Evolutionary conservation across 2,797 vertebrate genomes (phyloP).

Genomic region (Eurystomus glaucurus): DNA sequence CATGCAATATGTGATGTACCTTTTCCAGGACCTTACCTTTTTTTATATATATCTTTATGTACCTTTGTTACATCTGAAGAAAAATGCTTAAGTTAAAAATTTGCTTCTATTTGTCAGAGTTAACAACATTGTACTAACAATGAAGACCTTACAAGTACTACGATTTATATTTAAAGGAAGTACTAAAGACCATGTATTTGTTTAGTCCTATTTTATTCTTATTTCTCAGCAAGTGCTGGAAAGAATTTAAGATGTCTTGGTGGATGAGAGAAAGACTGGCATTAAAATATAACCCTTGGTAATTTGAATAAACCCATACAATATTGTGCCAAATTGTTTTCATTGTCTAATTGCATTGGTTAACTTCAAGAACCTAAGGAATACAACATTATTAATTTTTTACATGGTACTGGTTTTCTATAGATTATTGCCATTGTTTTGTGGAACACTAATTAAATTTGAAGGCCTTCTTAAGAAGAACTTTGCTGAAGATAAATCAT

Average conservation of each 20-base stretch:
- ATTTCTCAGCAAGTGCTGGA: neutral
- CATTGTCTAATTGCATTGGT: neutral
- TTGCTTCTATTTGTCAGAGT: neutral
- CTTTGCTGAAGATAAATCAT: neutral
- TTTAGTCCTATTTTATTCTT: neutral
- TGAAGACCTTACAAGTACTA: neutral
- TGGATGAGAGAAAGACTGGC: neutral
- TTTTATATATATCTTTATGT: neutral
- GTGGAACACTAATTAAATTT: neutral
- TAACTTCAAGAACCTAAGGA: neutral
- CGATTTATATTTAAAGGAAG: neutral
- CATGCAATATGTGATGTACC: fast-evolving
- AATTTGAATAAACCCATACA: neutral
- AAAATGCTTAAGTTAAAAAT: neutral
- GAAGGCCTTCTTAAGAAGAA: neutral
- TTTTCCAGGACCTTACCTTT: neutral
- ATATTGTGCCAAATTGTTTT: neutral
- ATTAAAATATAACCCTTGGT: neutral
- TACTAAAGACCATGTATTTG: neutral
- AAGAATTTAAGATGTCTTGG: neutral
- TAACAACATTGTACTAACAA: neutral
- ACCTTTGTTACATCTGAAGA: neutral
- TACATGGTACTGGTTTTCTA: neutral
- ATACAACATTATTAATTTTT: neutral
- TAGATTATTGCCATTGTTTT: neutral